A percentile compares a stretch with the other conserved stretches of the same genome.
Evolutionary conservation across 2,888 invertebrate species (phyloP).

Genomic region (Sepioteuthis lessoniana): DNA sequence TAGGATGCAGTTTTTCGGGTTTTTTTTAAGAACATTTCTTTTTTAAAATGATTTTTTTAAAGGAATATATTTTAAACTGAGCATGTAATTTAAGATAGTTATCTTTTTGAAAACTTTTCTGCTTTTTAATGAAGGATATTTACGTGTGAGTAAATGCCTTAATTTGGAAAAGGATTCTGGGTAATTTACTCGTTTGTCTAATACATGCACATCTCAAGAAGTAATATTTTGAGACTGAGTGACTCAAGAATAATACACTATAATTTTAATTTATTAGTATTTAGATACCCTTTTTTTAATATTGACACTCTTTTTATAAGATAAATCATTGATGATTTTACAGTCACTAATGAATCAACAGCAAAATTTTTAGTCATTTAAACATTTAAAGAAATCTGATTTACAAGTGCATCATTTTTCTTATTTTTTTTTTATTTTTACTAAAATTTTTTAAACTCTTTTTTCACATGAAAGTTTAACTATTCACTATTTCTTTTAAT

Average conservation of each 20-base stretch:
- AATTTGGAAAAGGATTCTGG: background rate
- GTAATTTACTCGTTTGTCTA: background rate
- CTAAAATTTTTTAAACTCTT: background rate
- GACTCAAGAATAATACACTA: background rate
- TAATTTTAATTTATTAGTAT: background rate
- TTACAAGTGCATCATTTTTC: background rate
- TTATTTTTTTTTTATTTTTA: background rate
- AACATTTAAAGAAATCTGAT: background rate
- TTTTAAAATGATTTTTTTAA: background rate
- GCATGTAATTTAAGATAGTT: constrained; percentile 13
- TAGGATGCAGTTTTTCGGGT: too few species aligned
- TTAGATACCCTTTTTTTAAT: background rate
- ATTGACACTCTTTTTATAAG: background rate
- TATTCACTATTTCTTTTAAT: background rate
- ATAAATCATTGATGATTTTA: background rate
- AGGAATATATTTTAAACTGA: background rate
- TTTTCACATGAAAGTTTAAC: background rate
- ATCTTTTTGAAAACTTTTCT: background rate
- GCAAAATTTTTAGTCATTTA: background rate
- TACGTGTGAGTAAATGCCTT: background rate
- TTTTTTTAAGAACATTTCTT: background rate
- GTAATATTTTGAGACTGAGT: background rate
- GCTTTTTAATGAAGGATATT: background rate
- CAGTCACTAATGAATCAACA: background rate
- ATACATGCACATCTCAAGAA: background rate